Percentiles rank a stretch among this genome's conserved stretches.
These are phyloP conservation scores for Characodon lateralis DNA, from an alignment of 2,797 vertebrate species.

Conservation along the genomic window DNA sequence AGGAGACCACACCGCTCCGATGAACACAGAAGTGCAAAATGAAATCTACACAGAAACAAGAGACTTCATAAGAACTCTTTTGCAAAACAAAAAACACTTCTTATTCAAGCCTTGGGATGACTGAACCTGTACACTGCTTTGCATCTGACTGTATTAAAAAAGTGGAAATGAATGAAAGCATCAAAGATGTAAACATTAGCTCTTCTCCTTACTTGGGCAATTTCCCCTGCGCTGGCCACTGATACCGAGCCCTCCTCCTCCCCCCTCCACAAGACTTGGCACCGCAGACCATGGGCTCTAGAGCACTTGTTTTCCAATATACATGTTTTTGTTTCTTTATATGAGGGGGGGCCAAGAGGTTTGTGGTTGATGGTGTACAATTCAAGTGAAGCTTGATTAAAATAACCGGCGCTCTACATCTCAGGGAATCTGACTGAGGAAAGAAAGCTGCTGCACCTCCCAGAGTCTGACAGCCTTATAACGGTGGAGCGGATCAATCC, in stretches of 20 bases:
- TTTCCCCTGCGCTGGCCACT: slow-evolving; percentile 62
- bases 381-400: slow-evolving; percentile 75
- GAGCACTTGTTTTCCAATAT: slow-evolving; percentile 44
- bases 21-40: slow-evolving; percentile 52
- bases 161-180: slow-evolving; percentile 74
- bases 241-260: slow-evolving; percentile 48
- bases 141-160: slow-evolving; percentile 78
- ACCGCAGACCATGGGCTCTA: slow-evolving; percentile 50
- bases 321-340: slow-evolving; percentile 2
- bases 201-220: slow-evolving; percentile 67
- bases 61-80: slow-evolving; percentile 86
- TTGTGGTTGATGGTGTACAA: slow-evolving; percentile 57
- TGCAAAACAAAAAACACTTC: slow-evolving; percentile 70
- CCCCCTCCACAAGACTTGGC: slow-evolving; percentile 55
- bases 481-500: slow-evolving; percentile 67
- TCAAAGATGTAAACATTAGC: slow-evolving; percentile 68
- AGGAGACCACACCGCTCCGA: slow-evolving; percentile 53
- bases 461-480: slow-evolving; percentile 79
- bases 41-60: slow-evolving; percentile 63
- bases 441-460: slow-evolving; percentile 81
- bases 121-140: slow-evolving; percentile 81
- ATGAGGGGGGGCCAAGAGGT: neutral
- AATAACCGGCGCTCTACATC: slow-evolving; percentile 91
- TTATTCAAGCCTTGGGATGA: slow-evolving; percentile 83
- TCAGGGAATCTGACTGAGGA: slow-evolving; percentile 97